Conservation (phyloP, 2,797 vertebrate genomes). For the Podarcis lilfordi region DNA sequence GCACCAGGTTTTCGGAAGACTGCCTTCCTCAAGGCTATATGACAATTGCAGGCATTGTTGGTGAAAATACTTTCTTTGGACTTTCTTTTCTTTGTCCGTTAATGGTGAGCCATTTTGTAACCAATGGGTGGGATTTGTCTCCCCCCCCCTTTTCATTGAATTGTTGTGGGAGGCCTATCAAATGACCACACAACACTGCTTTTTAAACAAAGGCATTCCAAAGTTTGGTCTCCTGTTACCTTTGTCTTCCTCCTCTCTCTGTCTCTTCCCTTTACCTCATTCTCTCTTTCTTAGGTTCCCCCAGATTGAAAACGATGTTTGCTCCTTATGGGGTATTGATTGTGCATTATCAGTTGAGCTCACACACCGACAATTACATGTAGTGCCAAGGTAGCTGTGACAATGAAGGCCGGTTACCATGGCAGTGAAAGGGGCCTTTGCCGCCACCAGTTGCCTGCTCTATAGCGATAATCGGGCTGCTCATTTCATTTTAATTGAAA, state of each 20-base stretch:
- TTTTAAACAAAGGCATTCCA: conserved; percentile 36
- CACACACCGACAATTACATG: conserved; percentile 84
- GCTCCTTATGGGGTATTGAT: conserved; percentile 82
- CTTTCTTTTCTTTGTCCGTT: background rate
- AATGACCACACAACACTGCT: background rate
- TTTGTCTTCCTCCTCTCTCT: background rate
- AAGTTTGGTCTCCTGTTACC: conserved; percentile 10
- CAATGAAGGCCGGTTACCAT: conserved; percentile 86
- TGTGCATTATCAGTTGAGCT: conserved; percentile 86
- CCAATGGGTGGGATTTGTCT: background rate
- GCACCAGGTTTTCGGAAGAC: background rate
- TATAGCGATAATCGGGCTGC: conserved; percentile 83
- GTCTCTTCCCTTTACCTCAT: background rate
- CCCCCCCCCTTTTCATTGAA: conserved; percentile 4
- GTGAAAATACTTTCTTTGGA: conserved; percentile 51
- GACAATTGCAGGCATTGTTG: conserved; percentile 39
- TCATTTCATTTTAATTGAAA: conserved; percentile 90
- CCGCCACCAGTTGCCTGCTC: conserved; percentile 79
- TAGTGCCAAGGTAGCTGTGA: conserved; percentile 84
- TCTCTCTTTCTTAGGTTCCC: conserved; percentile 36
- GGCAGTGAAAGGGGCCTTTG: conserved; percentile 84
- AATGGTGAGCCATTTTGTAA: conserved; percentile 2
- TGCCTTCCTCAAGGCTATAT: background rate
- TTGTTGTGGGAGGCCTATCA: conserved; percentile 13
- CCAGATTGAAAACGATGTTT: conserved; percentile 77